Conservation (phyloP, 1,140 invertebrate species). For the Saxidomus purpurata region DNA sequence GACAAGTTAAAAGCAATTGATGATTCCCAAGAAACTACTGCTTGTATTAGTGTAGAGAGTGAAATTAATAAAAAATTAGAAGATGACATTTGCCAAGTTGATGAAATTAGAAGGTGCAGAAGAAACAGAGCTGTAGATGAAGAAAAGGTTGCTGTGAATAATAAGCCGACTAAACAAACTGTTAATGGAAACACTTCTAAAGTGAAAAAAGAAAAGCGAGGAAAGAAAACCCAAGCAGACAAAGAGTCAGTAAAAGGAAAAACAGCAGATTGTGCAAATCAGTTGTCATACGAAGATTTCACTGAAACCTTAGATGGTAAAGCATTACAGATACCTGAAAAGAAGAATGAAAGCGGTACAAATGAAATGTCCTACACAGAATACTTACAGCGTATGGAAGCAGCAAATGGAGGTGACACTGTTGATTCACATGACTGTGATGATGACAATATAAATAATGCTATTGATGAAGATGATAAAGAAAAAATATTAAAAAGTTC, state of each 20-base stretch:
- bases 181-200: not conserved
- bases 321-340: not conserved
- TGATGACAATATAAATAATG: not conserved
- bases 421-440: not conserved
- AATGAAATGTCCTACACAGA: slow-evolving; percentile 60
- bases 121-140: not conserved
- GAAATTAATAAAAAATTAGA: not conserved
- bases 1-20: not conserved
- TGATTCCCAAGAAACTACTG: not conserved
- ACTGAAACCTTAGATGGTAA: not conserved
- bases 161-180: not conserved
- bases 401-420: not conserved
- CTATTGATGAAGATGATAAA: not conserved
- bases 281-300: not conserved
- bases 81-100: not conserved
- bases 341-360: not conserved
- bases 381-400: slow-evolving; percentile 26
- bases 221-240: not conserved
- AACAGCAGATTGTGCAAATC: not conserved
- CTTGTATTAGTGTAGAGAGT: not conserved
- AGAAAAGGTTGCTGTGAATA: not conserved
- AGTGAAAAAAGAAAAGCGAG: not conserved
- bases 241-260: not conserved
- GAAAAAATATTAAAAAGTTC: not conserved
- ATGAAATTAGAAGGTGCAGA: not conserved